Evolutionary conservation across 1,140 invertebrate genomes (phyloP).

Genomic region (Pinna nobilis): DNA sequence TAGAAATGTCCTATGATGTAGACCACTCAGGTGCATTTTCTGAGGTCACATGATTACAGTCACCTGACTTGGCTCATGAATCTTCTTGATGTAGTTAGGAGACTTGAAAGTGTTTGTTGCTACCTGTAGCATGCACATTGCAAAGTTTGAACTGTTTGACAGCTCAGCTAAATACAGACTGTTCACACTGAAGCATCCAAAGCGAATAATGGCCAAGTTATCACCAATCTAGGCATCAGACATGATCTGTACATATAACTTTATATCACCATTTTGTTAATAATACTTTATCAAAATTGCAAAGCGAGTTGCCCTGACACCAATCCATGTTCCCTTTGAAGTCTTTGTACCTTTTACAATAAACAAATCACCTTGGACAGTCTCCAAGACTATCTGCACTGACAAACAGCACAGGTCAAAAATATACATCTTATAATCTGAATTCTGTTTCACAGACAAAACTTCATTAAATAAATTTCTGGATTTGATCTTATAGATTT

Average conservation of each 20-base stretch:
- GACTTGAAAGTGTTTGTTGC: neutral
- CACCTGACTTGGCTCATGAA: neutral
- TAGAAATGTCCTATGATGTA: neutral
- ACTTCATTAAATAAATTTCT: no score
- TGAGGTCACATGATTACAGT: slow-evolving; percentile 11
- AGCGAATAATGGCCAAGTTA: no score
- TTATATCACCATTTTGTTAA: neutral
- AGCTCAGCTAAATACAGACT: neutral
- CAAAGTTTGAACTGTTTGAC: slow-evolving; percentile 27
- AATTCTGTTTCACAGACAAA: no score
- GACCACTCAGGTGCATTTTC: neutral
- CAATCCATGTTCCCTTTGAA: no score
- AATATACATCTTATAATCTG: no score
- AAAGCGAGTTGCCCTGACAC: neutral
- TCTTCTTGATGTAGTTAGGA: slow-evolving; percentile 15
- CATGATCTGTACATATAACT: neutral
- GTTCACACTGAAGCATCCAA: neutral
- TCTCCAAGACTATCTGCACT: no score
- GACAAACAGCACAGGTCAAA: no score
- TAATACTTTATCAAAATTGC: neutral
- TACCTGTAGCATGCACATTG: neutral
- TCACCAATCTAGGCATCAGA: neutral
- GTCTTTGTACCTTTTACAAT: no score
- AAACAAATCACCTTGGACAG: no score
- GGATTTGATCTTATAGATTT: no score